Evolutionary conservation across 2,888 invertebrate species (phyloP).

Genomic region (Noctuana brunneofusca): DNA sequence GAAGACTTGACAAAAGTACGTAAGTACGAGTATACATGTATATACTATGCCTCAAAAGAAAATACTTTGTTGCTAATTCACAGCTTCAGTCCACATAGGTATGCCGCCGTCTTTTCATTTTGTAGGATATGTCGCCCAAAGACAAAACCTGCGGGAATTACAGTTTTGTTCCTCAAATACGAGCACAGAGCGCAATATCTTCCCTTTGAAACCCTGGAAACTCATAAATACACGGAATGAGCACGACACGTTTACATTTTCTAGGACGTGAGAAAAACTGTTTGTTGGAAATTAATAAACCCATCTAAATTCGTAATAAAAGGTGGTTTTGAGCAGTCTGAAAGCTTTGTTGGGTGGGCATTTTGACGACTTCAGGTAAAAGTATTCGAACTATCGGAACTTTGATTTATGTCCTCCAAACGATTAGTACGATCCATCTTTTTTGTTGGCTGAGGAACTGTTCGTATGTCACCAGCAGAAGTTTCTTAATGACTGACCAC

Average conservation of each 20-base stretch:
- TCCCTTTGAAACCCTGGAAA: conserved; percentile 73
- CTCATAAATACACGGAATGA: conserved; percentile 71
- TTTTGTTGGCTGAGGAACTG: conserved; percentile 1
- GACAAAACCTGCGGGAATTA: conserved; percentile 79
- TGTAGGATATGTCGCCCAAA: conserved; percentile 65
- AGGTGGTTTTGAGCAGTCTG: not conserved
- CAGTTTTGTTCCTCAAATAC: conserved; percentile 76
- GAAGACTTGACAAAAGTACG: too few species aligned
- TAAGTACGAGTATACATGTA: too few species aligned
- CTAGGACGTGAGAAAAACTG: conserved; percentile 51
- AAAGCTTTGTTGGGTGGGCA: not conserved
- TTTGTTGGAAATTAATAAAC: conserved; percentile 26
- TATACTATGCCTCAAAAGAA: not conserved
- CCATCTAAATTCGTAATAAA: conserved; percentile 36
- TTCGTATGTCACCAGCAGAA: conserved; percentile 3
- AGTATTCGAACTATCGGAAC: not conserved
- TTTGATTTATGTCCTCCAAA: not conserved
- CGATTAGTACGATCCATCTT: not conserved
- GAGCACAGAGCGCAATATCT: conserved; percentile 67
- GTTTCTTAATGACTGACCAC: conserved; percentile 41
- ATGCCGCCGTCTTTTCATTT: conserved; percentile 73
- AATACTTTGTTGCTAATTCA: not conserved
- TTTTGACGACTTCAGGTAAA: not conserved
- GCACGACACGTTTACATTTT: conserved; percentile 61
- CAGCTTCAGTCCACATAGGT: conserved; percentile 61